Percentiles rank a stretch among this genome's conserved stretches.
Conservation (phyloP, 2,113 vertebrate species). For the Callionymus lyra region DNA sequence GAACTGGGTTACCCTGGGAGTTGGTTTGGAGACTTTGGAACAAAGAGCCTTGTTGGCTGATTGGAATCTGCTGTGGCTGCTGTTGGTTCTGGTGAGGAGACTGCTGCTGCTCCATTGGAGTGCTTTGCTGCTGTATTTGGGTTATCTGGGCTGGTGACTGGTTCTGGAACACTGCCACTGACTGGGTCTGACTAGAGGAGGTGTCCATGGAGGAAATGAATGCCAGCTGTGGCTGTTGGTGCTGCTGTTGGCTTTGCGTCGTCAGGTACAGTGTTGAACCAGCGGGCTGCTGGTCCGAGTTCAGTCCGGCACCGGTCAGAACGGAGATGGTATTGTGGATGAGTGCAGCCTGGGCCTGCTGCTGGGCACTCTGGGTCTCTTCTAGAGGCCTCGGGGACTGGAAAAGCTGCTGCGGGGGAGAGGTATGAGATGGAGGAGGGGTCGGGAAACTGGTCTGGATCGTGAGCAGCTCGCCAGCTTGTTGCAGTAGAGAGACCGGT, state of each 20-base stretch:
- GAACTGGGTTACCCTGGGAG: slow-evolving; percentile 36
- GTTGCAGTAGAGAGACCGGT: slow-evolving; percentile 81
- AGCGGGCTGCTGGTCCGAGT: slow-evolving; percentile 75
- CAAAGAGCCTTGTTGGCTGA: slow-evolving; percentile 68
- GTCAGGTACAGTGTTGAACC: slow-evolving; percentile 79
- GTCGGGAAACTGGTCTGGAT: slow-evolving; percentile 87
- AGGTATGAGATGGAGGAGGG: slow-evolving; percentile 73
- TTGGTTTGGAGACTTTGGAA: slow-evolving; percentile 66
- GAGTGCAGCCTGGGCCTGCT: slow-evolving; percentile 82
- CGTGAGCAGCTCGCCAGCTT: slow-evolving; percentile 81
- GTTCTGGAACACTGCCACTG: slow-evolving; percentile 67
- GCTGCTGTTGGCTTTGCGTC: slow-evolving; percentile 67
- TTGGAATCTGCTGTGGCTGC: slow-evolving; percentile 67
- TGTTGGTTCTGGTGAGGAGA: slow-evolving; percentile 73
- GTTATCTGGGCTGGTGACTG: slow-evolving; percentile 63
- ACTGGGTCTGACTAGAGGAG: slow-evolving; percentile 50
- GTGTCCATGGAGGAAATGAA: slow-evolving; percentile 80
- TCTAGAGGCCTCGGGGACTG: slow-evolving; percentile 58
- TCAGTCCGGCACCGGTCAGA: slow-evolving; percentile 72
- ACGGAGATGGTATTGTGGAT: slow-evolving; percentile 81
- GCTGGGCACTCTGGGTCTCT: slow-evolving; percentile 66
- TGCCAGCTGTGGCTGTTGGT: slow-evolving; percentile 69
- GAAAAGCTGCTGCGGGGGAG: slow-evolving; percentile 76
- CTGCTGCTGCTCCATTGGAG: slow-evolving; percentile 81
- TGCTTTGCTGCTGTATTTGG: slow-evolving; percentile 74